Evolutionary conservation across 1,140 invertebrate species (phyloP), one percentile per base, ranked within the genome.

Genomic region (Drosophila neocordata): DNA sequence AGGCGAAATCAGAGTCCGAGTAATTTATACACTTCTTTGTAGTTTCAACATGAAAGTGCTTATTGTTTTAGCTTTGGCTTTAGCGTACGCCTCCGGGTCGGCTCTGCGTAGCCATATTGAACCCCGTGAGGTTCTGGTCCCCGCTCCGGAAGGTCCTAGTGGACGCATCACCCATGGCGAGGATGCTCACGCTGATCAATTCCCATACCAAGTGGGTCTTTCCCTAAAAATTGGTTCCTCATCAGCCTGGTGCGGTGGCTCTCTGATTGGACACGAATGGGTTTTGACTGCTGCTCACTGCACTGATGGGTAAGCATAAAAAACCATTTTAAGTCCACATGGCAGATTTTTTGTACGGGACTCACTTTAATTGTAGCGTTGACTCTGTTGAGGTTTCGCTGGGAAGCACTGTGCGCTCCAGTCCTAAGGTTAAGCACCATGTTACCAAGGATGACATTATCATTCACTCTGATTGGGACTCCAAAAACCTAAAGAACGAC

Each of bases 261-360:
- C 92, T 7, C 73, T 94, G 11, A 92, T 94, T 37, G 93, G 92
- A n/a, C 80, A 92, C 15, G 78, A 90, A 41, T 94, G 93, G 93
- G 90, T 94, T 18, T 64, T 94, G 35, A 94, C 93, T 15, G 93
- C 94, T 12, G 94, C 93, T 34, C 94, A 94, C 76, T 94, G 94
- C 65, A 91, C 90, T 0, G 91, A 93, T 75, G 92, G 75, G 75
- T 82, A 73, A 70, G 71, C 38, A 11, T 4, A 1, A 8, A 12
- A 8, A 12, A 5, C 2, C 7, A 6, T 41, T 8, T 37, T 13
- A 27, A 20, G 15, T 12, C 11, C 31, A 35, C 18, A 12, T 9
- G 3, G 5, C 44, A 53, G 1, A 64, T 4, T 2, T 4, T 12
- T 11, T 11, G 38, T 48, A 1, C 7, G 2, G 9, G 1, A 20